phyloP scores from a whole-genome alignment of 2,797 vertebrate species.

The Anolis apletophallus region DNA sequence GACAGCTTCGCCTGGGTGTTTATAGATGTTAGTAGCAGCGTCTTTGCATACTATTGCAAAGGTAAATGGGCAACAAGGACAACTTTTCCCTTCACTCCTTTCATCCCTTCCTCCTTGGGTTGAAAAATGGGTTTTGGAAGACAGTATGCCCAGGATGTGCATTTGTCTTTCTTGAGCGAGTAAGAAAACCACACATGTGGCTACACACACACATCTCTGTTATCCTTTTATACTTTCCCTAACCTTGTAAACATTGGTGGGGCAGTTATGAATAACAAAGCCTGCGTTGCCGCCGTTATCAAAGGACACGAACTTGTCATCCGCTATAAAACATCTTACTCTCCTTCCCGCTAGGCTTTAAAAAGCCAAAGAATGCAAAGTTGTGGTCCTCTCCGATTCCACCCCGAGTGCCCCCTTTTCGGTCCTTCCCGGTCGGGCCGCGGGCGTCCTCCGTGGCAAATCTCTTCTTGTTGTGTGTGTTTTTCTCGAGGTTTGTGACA shows the following conservation, averaged over 20 bases:
- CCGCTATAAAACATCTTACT: not conserved
- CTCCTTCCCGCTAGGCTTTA: not conserved
- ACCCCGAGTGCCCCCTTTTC: rapidly evolving
- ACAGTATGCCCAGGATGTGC: rapidly evolving
- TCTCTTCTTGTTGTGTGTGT: constrained; percentile 43
- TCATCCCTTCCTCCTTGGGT: not conserved
- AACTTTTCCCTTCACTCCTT: not conserved
- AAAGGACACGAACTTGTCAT: not conserved
- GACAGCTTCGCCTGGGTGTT: not conserved
- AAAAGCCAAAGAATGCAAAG: not conserved
- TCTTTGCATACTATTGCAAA: not conserved
- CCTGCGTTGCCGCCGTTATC: not conserved
- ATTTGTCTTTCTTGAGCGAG: not conserved
- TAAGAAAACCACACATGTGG: not conserved
- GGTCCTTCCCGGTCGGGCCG: constrained; percentile 11
- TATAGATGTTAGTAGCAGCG: not conserved
- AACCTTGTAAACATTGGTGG: not conserved
- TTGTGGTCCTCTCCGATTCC: rapidly evolving
- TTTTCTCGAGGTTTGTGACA: constrained; percentile 77
- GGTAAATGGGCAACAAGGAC: no score
- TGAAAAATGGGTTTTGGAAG: constrained; percentile 6
- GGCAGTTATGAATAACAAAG: not conserved
- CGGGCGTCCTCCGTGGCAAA: constrained; percentile 19
- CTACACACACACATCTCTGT: no score
- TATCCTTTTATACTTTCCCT: not conserved